Evolutionary conservation across 2,797 vertebrate species (phyloP).

Genomic region (Mormyrus hasselquistii): DNA sequence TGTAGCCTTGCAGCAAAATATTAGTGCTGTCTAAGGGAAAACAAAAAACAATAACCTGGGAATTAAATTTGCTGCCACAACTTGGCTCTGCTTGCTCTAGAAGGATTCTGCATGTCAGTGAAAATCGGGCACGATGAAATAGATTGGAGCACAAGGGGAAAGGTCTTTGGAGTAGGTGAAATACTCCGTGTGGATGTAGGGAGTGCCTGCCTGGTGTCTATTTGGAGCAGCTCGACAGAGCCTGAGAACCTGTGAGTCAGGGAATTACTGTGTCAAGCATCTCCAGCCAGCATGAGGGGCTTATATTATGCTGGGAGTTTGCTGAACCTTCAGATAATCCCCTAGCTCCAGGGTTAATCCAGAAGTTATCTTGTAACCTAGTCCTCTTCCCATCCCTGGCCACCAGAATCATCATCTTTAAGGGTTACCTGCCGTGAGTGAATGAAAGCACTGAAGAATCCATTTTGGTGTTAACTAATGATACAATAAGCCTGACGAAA

Average conservation of each 20-base stretch:
- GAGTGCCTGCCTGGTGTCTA: neutral
- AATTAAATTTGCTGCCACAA: neutral
- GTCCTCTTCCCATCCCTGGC: neutral
- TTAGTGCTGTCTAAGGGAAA: neutral
- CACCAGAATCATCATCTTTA: neutral
- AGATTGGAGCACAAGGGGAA: neutral
- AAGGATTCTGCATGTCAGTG: neutral
- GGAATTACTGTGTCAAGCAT: neutral
- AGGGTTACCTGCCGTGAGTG: neutral
- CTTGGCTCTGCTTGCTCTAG: neutral
- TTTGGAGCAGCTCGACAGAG: neutral
- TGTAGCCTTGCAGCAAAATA: neutral
- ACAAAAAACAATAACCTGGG: neutral
- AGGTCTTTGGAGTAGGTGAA: neutral
- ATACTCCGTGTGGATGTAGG: neutral
- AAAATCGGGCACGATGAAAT: neutral
- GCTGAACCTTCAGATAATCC: neutral
- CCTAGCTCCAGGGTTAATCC: neutral
- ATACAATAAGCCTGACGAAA: neutral
- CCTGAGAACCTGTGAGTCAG: neutral
- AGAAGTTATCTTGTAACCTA: neutral
- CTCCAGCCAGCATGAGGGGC: neutral
- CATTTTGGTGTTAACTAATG: neutral
- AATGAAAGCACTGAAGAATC: neutral
- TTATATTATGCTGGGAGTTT: neutral